Evolutionary conservation across 2,888 invertebrate genomes (phyloP), one percentile per base, ranked within the genome.

Genomic region (Chaetogeoica ovagalla): DNA sequence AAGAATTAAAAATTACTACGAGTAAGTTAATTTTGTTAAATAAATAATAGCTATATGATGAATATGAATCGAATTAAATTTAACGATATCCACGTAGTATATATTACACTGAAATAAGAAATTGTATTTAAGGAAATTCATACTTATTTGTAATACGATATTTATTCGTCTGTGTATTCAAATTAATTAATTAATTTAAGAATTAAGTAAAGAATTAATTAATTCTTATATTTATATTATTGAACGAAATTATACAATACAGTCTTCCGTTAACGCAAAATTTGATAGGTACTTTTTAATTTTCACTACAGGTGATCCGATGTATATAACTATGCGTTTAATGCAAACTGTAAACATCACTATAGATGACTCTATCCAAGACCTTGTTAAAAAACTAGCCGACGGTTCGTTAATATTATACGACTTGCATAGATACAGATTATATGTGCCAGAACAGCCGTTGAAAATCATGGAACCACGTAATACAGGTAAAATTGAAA

Each of bases 371-470:
- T 43, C 77, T 37, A 79, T 79, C 30, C 77, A 79, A 21, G 70
- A 70, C 7, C 69, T 79, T 8, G 77, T 70, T 4, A 79, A 70
- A 63, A 79, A 71, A 63, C 23, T 79, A 70, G 62, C 60, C n/a
- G 63, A 79, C 23, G 62, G 77, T 43, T 79, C 77, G 5, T 79
- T 79, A 39, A 79, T 79, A 52, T 23, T 79, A 57, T 79, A 79
- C 21, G 77, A 79, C n/a, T 79, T 79, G 13, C 77, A 79, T 63
- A 79, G 70, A 63, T 55, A 48, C 19, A 70, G 77, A 21, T 63
- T 79, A 39, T 70, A 70, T 39, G 77, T 79, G 1, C 77, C 77
- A 21, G 77, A 79, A 79, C 77, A 79, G 62, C 77, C 70, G 55
- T 62, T 79, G 9, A 23, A 69, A 39, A 79, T 79, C 17, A 70